Conservation (phyloP, 2,888 invertebrate genomes). For the Dromius quadrimaculatus region DNA sequence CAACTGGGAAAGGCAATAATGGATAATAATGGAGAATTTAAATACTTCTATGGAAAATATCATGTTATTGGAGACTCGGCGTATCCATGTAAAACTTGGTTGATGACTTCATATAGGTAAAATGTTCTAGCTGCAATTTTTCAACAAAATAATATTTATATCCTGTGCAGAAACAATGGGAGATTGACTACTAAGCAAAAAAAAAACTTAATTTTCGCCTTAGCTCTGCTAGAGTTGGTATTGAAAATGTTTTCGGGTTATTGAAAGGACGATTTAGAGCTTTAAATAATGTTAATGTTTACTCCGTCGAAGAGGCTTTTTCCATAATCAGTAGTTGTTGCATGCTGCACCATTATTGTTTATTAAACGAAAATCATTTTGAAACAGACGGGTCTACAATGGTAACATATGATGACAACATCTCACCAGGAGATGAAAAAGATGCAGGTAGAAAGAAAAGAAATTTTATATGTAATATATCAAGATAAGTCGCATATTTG, state of each 20-base stretch:
- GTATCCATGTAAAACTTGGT: slow-evolving; percentile 32
- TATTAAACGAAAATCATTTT: background rate
- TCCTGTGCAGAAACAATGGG: slow-evolving; percentile 10
- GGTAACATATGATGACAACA: no score
- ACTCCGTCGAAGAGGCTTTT: background rate
- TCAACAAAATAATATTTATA: background rate
- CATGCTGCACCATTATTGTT: background rate
- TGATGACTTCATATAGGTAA: slow-evolving; percentile 6
- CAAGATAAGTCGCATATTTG: no score
- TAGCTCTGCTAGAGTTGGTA: slow-evolving; percentile 29
- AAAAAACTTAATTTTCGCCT: background rate
- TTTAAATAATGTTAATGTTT: background rate
- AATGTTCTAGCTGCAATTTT: background rate
- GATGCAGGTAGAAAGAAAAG: no score
- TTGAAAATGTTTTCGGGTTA: slow-evolving; percentile 28
- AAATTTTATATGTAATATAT: no score
- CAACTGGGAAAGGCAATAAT: slow-evolving; percentile 1
- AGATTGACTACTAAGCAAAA: slow-evolving; percentile 11
- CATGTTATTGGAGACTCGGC: slow-evolving; percentile 28
- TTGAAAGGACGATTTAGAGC: slow-evolving; percentile 5
- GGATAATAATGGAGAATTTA: background rate
- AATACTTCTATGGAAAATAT: slow-evolving; percentile 23
- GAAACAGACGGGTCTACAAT: no score
- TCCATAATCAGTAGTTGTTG: background rate
- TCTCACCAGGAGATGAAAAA: no score